A percentile compares a stretch with the other conserved stretches of the same genome.
Evolutionary conservation across 2,797 vertebrate species (phyloP).

Genomic region (Peromyscus melanophrys): DNA sequence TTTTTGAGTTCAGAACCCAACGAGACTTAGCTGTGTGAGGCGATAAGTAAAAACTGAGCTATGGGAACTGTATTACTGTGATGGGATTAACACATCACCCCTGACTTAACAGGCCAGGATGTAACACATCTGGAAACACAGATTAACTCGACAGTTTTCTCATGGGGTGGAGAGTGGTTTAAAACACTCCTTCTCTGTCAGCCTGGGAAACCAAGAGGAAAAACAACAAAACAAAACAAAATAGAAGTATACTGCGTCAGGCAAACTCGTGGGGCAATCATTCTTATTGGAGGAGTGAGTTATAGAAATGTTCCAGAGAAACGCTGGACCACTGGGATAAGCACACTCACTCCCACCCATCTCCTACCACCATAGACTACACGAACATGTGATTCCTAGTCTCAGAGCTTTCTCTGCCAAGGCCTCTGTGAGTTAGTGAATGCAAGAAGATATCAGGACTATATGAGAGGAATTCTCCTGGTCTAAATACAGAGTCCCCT

Average conservation of each 20-base stretch:
- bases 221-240: background rate
- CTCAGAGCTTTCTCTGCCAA: background rate
- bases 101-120: background rate
- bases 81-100: background rate
- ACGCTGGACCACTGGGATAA: background rate
- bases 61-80: background rate
- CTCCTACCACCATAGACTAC: background rate
- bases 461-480: background rate
- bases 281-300: background rate
- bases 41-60: background rate
- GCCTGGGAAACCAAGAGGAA: background rate
- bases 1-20: constrained; percentile 15
- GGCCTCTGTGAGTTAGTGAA: background rate
- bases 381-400: background rate
- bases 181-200: background rate
- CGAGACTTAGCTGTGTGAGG: background rate
- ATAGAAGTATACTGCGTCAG: background rate
- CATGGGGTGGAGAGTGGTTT: background rate
- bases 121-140: background rate
- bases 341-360: rapidly evolving
- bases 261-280: background rate
- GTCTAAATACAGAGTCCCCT: background rate
- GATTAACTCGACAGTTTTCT: background rate
- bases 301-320: background rate
- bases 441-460: background rate